Conservation (phyloP, 2,888 invertebrate genomes). For the Athalia cordata region DNA sequence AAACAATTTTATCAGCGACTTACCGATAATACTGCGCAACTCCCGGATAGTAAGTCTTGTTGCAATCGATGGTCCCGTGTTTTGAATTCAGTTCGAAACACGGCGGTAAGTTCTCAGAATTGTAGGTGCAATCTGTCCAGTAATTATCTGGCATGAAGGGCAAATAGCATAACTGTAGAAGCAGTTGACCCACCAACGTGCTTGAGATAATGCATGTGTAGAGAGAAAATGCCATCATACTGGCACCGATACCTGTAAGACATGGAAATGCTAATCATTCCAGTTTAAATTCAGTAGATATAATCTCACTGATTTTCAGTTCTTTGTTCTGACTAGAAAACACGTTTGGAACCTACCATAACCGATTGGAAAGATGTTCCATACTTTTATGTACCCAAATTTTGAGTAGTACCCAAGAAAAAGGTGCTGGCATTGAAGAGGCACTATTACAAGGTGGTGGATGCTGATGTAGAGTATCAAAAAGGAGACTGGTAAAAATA, state of each 20-base stretch:
- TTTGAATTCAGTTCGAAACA: slow-evolving; percentile 7
- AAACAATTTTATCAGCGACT: neutral
- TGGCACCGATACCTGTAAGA: slow-evolving; percentile 23
- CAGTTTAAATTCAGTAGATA: neutral
- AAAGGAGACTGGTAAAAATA: slow-evolving; percentile 26
- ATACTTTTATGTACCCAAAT: slow-evolving; percentile 35
- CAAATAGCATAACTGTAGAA: slow-evolving; percentile 1
- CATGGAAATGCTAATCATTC: neutral
- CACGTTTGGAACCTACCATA: slow-evolving; percentile 11
- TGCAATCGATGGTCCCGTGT: slow-evolving; percentile 13
- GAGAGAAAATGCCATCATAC: slow-evolving; percentile 32
- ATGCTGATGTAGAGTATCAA: slow-evolving; percentile 30
- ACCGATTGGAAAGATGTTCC: slow-evolving; percentile 36
- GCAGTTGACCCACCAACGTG: slow-evolving; percentile 15
- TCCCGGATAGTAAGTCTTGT: slow-evolving; percentile 32
- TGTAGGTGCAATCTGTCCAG: slow-evolving; percentile 20
- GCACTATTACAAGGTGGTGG: slow-evolving; percentile 21
- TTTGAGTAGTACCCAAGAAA: slow-evolving; percentile 33
- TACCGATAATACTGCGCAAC: slow-evolving; percentile 35
- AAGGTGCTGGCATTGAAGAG: slow-evolving; percentile 35
- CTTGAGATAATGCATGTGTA: slow-evolving; percentile 33
- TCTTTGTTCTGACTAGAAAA: neutral
- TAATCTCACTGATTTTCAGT: neutral
- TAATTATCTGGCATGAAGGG: slow-evolving; percentile 28
- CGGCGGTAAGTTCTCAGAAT: slow-evolving; percentile 12